phyloP scores from a whole-genome alignment of 2,888 invertebrate genomes.

The Xanthia togata region DNA sequence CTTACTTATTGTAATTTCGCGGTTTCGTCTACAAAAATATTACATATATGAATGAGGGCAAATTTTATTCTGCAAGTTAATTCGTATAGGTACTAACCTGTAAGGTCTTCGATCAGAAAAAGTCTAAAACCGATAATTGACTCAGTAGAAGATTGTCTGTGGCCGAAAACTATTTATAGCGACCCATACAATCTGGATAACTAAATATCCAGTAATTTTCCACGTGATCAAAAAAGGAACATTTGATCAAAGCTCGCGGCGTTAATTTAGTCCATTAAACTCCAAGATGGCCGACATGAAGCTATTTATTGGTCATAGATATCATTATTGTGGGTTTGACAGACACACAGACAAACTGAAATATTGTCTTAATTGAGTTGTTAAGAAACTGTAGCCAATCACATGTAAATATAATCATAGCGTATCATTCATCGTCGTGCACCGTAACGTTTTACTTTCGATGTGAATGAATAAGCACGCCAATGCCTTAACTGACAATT shows the following conservation, averaged over 20 bases:
- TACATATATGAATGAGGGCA: background rate
- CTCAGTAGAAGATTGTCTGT: background rate
- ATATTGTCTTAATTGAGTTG: conserved; percentile 35
- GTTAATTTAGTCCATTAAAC: conserved; percentile 26
- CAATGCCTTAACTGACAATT: background rate
- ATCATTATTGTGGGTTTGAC: conserved; percentile 1
- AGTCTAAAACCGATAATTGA: background rate
- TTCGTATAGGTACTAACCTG: background rate
- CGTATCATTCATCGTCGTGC: conserved; percentile 27
- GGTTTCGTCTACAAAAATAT: conserved; percentile 11
- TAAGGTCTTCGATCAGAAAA: background rate
- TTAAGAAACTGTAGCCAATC: conserved; percentile 20
- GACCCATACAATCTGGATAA: background rate
- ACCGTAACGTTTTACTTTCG: background rate
- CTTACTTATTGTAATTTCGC: background rate
- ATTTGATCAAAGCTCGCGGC: conserved; percentile 13
- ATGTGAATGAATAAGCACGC: conserved; percentile 2
- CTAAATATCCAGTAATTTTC: background rate
- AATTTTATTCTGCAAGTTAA: too few relatives aligned
- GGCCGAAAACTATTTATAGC: background rate
- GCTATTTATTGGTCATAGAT: conserved; percentile 32
- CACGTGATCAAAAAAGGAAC: conserved; percentile 1
- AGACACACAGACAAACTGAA: conserved; percentile 35
- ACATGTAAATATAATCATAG: conserved; percentile 3
- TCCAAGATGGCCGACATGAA: conserved; percentile 38